These are phyloP conservation scores for Lamellibrachia columna DNA, from an alignment of 2,888 invertebrate genomes.

Conservation along the genomic window DNA sequence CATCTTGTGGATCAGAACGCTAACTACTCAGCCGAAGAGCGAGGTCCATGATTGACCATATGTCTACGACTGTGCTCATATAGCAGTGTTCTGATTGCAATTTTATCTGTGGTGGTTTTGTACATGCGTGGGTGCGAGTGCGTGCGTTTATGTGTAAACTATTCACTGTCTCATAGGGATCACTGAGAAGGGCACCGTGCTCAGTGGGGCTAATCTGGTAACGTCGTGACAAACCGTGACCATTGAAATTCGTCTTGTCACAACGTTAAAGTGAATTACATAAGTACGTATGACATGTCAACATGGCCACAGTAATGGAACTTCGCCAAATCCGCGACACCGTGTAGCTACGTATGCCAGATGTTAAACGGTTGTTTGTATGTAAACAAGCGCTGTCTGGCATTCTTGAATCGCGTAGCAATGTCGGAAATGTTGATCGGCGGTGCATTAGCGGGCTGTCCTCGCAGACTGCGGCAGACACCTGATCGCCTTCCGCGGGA, in stretches of 20 bases:
- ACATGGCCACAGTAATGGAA: not conserved
- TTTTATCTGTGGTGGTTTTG: not conserved
- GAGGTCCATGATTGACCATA: not conserved
- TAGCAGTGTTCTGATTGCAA: not conserved
- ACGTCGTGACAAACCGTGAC: no score
- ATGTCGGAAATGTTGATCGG: conserved; percentile 6
- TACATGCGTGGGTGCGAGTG: not conserved
- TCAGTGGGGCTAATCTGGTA: no score
- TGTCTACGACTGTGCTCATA: no score
- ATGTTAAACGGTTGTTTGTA: not conserved
- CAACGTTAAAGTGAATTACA: no score
- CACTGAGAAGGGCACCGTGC: no score
- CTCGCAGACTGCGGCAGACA: not conserved
- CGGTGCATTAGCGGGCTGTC: not conserved
- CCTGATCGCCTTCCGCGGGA: not conserved
- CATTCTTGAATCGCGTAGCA: conserved; percentile 2
- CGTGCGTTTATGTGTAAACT: not conserved
- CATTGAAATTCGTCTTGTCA: no score
- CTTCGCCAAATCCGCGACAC: not conserved
- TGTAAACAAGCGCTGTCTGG: not conserved
- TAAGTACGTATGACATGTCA: not conserved
- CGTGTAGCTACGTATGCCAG: not conserved
- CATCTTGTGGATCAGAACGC: not conserved
- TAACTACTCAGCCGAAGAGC: not conserved
- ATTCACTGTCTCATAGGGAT: no score